Evolutionary conservation across 1,140 invertebrate genomes (phyloP), one percentile per base, ranked within the genome.

Genomic region (Hydropsyche tenuis): DNA sequence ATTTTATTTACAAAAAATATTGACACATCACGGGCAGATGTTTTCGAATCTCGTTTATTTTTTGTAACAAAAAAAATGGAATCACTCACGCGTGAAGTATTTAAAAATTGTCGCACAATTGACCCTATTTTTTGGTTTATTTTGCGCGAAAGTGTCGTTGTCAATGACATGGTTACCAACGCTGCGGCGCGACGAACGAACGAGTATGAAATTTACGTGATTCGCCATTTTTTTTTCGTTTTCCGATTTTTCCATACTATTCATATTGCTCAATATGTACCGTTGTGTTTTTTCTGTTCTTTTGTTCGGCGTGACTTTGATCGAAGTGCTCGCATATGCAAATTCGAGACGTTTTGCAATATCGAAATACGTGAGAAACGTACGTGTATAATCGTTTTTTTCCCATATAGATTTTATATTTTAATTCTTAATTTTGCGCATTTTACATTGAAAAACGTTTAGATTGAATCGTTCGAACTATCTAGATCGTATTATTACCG

Each of bases 101-200:
- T 62, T 27, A 62, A 62, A 62, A 53, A 62, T 25, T 22, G 20
- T 62, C 56, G 23, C 64, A 25, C n/a, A 48, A 60, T 60, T 51
- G 25, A 51, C 48, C 43, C 65, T 60, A 51, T 69, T 46, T 69
- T 42, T 56, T 27, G 51, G n/a, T 48, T 70, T 70, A 20, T 20
- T 20, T 68, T 68, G n/a, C 37, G 42, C 63, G 63, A 70, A 45
- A 46, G 27, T 25, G 11, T 62, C 23, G 56, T 62, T 25, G 70
- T 62, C 70, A 72, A 72, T 72, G 70, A 64, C 70, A 72, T 56
- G 14, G 18, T 63, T 72, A 23, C 60, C 56, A 72, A 72, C 70
- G 30, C 53, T 72, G 9, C 70, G 70, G 16, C 56, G 43, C 53
- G 56, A 72, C 3, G 63, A 65, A 43, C 42, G 43, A 65, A 43